These are phyloP conservation scores for Eulemur rubriventer DNA, from an alignment of 2,797 vertebrate species.

Conservation along the genomic window DNA sequence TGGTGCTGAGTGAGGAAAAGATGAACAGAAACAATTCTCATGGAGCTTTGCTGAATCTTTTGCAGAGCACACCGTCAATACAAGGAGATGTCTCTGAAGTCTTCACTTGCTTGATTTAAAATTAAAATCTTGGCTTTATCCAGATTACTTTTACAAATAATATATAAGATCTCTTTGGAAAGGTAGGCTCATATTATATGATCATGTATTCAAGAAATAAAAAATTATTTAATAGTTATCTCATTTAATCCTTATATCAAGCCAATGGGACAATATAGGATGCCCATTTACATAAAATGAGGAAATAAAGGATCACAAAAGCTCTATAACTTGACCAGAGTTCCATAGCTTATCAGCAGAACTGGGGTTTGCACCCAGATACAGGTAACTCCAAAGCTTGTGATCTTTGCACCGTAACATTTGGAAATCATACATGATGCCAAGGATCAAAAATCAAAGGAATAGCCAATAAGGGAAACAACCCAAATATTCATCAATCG, in stretches of 20 bases:
- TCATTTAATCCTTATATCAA: constrained; percentile 13
- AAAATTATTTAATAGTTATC: not conserved
- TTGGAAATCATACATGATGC: not conserved
- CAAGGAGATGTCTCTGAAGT: not conserved
- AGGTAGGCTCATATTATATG: not conserved
- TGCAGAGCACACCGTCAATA: not conserved
- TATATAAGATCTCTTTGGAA: not conserved
- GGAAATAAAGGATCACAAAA: not conserved
- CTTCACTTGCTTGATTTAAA: constrained; percentile 49
- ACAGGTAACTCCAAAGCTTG: not conserved
- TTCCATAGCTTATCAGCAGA: not conserved
- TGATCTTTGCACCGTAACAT: not conserved
- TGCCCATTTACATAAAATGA: not conserved
- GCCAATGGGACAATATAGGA: not conserved
- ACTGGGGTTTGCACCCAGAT: not conserved
- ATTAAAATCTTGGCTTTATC: constrained; percentile 11
- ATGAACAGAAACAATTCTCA: constrained; percentile 56
- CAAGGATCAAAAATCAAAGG: not conserved
- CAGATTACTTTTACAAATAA: constrained; percentile 53
- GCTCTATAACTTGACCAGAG: not conserved
- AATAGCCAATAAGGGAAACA: not conserved
- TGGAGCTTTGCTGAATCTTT: not conserved
- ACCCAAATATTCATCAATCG: not conserved
- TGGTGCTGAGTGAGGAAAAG: not conserved
- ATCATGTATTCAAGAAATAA: constrained; percentile 25